Evolutionary conservation across 1,140 invertebrate species (phyloP), one percentile per base, ranked within the genome.

Genomic region (Trichonephila clavipes): DNA sequence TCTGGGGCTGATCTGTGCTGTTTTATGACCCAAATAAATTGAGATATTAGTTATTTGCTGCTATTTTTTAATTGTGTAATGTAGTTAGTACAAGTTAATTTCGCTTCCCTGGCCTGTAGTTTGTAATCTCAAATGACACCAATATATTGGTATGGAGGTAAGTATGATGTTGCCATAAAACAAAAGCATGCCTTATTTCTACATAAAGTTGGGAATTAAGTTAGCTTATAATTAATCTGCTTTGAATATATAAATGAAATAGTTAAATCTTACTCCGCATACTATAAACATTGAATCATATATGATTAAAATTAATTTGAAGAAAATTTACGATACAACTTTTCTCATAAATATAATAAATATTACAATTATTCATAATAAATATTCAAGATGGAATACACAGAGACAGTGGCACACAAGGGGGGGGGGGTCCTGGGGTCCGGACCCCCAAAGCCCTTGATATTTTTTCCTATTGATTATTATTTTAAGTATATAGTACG

Each of bases 1-100:
- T 77, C 34, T 40, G 34, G 72, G 28, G n/a, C 64, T n/a, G 64
- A 51, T 28, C 34, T 77, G 72, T 34, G 14, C 18, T 34, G 28
- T 77, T 77, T 77, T 77, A 77, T 40, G 72, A 28, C 18, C 24
- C 16, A 34, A 77, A 77, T 77, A 77, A 77, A 77, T 77, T 77
- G 72, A 77, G 72, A 24, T 34, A 77, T 77, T 77, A 77, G 62
- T 77, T 77, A 77, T 77, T 77, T 40, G 18, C 14, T 77, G 18
- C 28, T 77, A 28, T 69, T 69, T 69, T 12, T 69, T 69, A 21
- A 21, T 69, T 51, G 51, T 12, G 5, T 51, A 51, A 28, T 10
- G 34, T 77, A 34, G 72, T 77, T 77, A 34, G 18, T 77, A 77
- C 72, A 34, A 69, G 72, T 77, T 77, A 77, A 77, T 6, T 18